Evolutionary conservation across 2,113 vertebrate species (phyloP).

Genomic region (Rutilus rutilus): DNA sequence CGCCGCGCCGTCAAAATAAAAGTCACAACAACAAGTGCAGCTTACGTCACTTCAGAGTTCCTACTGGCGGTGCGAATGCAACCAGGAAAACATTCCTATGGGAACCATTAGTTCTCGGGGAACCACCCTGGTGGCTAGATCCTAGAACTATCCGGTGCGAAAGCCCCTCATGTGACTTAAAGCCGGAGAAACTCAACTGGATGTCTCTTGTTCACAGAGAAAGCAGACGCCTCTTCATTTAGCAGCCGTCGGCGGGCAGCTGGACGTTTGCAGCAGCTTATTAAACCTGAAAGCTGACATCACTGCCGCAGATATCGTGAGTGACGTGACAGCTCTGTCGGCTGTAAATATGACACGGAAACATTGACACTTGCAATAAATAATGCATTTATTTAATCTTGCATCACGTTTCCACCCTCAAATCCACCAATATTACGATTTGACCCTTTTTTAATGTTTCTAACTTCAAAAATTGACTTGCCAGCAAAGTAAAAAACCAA

Average conservation of each 20-base stretch:
- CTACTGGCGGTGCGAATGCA: no score
- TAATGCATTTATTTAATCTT: neutral
- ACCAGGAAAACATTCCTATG: no score
- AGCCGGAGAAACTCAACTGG: neutral
- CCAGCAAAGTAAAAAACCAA: no score
- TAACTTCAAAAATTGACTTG: neutral
- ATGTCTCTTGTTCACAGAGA: constrained; percentile 49
- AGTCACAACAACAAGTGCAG: no score
- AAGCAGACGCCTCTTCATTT: constrained; percentile 69
- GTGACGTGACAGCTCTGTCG: neutral
- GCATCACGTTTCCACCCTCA: neutral
- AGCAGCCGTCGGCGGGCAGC: constrained; percentile 63
- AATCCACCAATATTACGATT: neutral
- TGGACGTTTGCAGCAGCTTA: constrained; percentile 67
- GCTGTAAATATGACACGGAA: neutral
- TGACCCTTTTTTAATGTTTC: neutral
- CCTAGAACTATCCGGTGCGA: no score
- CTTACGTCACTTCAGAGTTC: no score
- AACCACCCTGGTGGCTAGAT: no score
- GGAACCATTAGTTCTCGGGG: no score
- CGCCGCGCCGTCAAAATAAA: no score
- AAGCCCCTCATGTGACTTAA: no score
- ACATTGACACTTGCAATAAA: neutral
- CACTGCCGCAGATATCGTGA: constrained; percentile 68
- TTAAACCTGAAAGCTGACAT: constrained; percentile 63